Conservation (phyloP, 2,888 invertebrate species). For the Elegia similella region DNA sequence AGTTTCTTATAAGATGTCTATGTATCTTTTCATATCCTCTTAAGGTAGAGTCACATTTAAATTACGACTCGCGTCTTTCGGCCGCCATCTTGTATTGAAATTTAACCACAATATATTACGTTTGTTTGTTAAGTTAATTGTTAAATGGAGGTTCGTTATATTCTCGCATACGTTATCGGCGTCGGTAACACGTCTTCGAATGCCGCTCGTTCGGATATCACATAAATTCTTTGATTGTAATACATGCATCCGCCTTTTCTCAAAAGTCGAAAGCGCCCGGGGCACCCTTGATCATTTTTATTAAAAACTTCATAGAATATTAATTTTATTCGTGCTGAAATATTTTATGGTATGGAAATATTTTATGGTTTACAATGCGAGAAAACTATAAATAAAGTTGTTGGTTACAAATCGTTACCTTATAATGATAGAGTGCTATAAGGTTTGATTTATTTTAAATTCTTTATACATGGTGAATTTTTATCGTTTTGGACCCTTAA, state of each 20-base stretch:
- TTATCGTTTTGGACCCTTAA: too few species aligned
- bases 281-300: constrained; percentile 47
- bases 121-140: constrained; percentile 83
- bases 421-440: too few species aligned
- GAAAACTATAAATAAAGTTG: not conserved
- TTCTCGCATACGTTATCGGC: constrained; percentile 69
- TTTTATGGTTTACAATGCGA: constrained; percentile 14
- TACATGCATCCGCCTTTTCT: constrained; percentile 64
- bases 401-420: not conserved
- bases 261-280: constrained; percentile 37
- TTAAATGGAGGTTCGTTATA: constrained; percentile 77
- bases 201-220: constrained; percentile 35
- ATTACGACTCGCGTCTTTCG: constrained; percentile 49
- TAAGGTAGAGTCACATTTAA: constrained; percentile 33
- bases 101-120: constrained; percentile 79
- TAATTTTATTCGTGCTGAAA: constrained; percentile 15
- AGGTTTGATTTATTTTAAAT: too few species aligned
- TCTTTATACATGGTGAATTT: too few species aligned
- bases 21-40: too few species aligned
- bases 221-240: constrained; percentile 75
- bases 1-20: too few species aligned
- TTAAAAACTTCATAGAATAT: constrained; percentile 34
- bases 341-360: constrained; percentile 17
- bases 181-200: constrained; percentile 44
- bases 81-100: constrained; percentile 74